Evolutionary conservation across 2,888 invertebrate genomes (phyloP).

Genomic region (Synergus itoensis): DNA sequence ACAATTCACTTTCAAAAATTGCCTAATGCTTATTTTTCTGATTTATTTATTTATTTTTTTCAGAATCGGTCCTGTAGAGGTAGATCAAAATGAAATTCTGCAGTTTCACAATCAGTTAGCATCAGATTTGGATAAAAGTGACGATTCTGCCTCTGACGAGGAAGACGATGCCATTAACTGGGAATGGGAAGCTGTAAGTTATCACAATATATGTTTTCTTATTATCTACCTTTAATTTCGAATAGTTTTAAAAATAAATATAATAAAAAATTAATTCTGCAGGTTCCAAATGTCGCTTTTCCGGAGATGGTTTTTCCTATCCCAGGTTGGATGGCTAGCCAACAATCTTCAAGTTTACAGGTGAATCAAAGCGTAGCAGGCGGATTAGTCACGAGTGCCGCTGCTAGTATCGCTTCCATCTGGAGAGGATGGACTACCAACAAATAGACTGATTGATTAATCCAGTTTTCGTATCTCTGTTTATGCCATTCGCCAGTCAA

Average conservation of each 20-base stretch:
- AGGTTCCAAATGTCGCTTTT: conserved; percentile 81
- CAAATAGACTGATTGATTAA: conserved; percentile 72
- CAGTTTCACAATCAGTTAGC: conserved; percentile 84
- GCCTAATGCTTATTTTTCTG: conserved; percentile 2
- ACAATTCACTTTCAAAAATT: neutral
- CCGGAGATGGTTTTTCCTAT: conserved; percentile 79
- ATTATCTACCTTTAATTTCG: neutral
- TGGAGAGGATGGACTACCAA: conserved; percentile 87
- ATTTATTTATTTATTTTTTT: conserved; percentile 53
- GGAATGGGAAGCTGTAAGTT: conserved; percentile 89
- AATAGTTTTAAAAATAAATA: neutral
- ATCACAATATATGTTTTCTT: neutral
- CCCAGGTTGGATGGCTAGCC: conserved; percentile 71
- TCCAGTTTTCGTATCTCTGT: conserved; percentile 37
- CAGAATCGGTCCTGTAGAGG: conserved; percentile 83
- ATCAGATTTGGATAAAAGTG: conserved; percentile 82
- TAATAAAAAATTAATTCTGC: conserved; percentile 44
- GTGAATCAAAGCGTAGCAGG: conserved; percentile 82
- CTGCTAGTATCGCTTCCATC: conserved; percentile 89
- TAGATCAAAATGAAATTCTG: conserved; percentile 79
- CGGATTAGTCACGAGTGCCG: conserved; percentile 89
- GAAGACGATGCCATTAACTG: conserved; percentile 85
- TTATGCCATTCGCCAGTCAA: conserved; percentile 12
- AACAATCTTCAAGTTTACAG: conserved; percentile 74
- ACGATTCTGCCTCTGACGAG: conserved; percentile 85